These are phyloP conservation scores for Jacana jacana DNA, from an alignment of 2,113 vertebrate genomes.

Conservation along the genomic window DNA sequence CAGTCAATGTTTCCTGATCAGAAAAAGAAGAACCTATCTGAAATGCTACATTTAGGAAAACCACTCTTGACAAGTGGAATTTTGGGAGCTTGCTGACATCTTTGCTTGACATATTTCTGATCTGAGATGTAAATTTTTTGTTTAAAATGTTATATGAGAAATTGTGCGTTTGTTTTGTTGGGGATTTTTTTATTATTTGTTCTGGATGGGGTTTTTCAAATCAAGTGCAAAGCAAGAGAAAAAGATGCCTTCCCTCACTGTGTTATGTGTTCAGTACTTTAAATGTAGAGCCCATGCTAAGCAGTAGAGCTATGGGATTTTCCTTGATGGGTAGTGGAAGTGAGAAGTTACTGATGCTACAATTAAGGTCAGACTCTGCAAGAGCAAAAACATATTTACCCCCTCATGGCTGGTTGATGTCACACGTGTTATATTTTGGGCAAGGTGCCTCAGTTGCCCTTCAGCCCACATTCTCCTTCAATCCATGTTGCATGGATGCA, in stretches of 20 bases:
- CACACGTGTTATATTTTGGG: background rate
- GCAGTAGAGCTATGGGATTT: background rate
- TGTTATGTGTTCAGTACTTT: background rate
- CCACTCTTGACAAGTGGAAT: background rate
- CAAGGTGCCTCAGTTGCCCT: background rate
- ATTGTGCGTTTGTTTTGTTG: background rate
- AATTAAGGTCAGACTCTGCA: background rate
- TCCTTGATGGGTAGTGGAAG: background rate
- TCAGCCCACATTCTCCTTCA: background rate
- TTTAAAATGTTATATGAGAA: background rate
- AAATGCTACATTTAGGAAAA: background rate
- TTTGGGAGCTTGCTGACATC: background rate
- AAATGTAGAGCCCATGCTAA: background rate
- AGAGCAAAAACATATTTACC: background rate
- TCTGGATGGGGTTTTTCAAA: background rate
- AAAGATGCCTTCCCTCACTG: background rate
- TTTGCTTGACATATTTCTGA: background rate
- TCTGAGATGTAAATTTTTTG: background rate
- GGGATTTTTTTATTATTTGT: background rate
- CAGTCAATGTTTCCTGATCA: background rate
- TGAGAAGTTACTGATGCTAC: background rate
- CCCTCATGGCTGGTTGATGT: rapidly evolving
- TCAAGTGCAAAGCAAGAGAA: background rate
- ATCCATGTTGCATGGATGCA: background rate
- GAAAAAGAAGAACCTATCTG: background rate